Evolutionary conservation across 2,113 vertebrate genomes (phyloP).

Genomic region (Ia io): DNA sequence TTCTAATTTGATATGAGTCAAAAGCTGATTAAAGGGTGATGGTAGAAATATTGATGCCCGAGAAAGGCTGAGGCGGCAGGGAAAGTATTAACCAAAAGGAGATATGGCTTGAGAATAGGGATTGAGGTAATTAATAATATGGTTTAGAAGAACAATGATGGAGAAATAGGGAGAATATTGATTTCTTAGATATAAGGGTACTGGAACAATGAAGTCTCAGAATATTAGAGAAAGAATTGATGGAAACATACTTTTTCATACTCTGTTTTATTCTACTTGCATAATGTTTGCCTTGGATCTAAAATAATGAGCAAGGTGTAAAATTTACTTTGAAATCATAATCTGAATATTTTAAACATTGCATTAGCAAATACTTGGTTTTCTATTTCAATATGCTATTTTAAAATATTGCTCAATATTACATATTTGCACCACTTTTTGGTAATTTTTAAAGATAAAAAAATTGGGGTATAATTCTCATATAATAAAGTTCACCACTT

Average conservation of each 20-base stretch:
- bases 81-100: not conserved
- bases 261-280: slow-evolving; percentile 25
- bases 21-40: not conserved
- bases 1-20: not conserved
- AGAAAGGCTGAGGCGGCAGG: not conserved
- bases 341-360: slow-evolving; percentile 31
- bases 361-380: not conserved
- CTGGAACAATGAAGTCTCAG: not conserved
- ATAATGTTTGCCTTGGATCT: slow-evolving; percentile 1
- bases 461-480: not conserved
- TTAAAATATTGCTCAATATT: not conserved
- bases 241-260: slow-evolving; percentile 19
- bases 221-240: not conserved
- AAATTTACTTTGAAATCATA: slow-evolving; percentile 41
- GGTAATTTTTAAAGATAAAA: not conserved
- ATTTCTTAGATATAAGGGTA: not conserved
- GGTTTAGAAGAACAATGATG: not conserved
- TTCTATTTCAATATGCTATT: not conserved
- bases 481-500: not conserved
- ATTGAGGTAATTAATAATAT: not conserved
- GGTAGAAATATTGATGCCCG: not conserved
- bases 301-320: slow-evolving; percentile 24
- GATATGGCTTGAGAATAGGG: not conserved
- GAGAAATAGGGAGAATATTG: not conserved
- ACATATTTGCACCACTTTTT: not conserved